phyloP scores from a whole-genome alignment of 1,140 invertebrate species.

The Ladona fulva region DNA sequence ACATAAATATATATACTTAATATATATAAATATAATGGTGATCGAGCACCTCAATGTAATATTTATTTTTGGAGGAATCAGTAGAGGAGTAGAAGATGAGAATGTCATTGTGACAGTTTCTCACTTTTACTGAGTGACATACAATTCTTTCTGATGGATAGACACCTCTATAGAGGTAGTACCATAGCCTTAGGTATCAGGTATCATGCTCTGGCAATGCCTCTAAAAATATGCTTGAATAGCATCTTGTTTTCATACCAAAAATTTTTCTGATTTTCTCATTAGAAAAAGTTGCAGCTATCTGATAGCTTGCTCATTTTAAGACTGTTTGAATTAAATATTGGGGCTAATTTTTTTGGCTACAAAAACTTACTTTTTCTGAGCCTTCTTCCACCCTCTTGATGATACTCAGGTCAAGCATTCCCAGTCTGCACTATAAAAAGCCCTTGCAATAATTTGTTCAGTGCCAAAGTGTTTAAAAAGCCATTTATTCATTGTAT shows the following conservation, averaged over 20 bases:
- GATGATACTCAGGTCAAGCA: not conserved
- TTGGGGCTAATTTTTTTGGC: not conserved
- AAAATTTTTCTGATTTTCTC: not conserved
- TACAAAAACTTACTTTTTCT: not conserved
- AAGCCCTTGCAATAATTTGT: not conserved
- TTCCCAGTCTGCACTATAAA: not conserved
- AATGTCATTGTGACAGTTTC: not conserved
- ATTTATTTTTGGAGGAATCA: not conserved
- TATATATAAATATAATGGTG: not conserved
- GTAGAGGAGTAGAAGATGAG: not conserved
- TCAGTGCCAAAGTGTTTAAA: not conserved
- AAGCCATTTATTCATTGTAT: not conserved
- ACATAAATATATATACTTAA: not conserved
- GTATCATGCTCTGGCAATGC: not conserved
- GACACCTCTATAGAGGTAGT: not conserved
- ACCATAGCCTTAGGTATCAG: slow-evolving; percentile 8
- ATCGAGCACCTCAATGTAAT: not conserved
- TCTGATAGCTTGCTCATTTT: not conserved
- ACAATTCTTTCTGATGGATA: not conserved
- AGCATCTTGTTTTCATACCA: not conserved
- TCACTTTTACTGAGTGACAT: not conserved
- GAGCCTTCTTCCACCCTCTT: not conserved
- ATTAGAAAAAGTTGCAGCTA: not conserved
- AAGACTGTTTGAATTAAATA: not conserved
- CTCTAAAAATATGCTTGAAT: not conserved